Evolutionary conservation across 2,888 invertebrate species (phyloP), one percentile per base, ranked within the genome.

Genomic region (Podotricha telesiphe): DNA sequence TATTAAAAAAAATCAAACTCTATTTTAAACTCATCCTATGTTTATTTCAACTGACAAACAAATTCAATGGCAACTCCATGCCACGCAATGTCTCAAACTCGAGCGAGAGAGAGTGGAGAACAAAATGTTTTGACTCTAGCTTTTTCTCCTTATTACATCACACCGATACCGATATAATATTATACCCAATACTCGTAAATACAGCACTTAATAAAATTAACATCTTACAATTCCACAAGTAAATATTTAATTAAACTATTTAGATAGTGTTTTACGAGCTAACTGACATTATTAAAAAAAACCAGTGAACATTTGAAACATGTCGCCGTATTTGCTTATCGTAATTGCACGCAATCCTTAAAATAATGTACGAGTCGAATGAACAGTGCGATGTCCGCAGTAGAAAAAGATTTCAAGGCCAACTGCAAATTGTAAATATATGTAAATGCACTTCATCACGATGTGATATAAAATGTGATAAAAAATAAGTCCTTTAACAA

Each of bases 381-480:
- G 61, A 66, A 67, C 65, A 68, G 68, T 67, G 59, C 74, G 78
- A 77, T 76, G 77, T 73, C 73, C 73, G 76, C 66, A 67, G 70
- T 74, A 79, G 76, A 82, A 80, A 79, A 81, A 80, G 72, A 66
- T 56, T 69, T 77, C 80, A 83, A 83, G 82, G 83, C 74, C 71
- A 78, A 78, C 79, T 3, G 68, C 76, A 77, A 76, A 67, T 53
- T 59, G 67, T 65, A 40, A 20, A 72, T 65, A 69, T 68, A 72
- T 69, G 69, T 69, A 65, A 69, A 69, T 70, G 50, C 51, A 65
- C 65, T 69, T 67, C 28, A 61, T 55, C 47, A 48, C 51, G 28
- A 63, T 65, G 40, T 59, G 68, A 65, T 71, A 73, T 61, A 66
- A 65, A 58, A 19, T 40, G 58, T 47, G 68, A 68, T 67, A 70